A percentile compares a stretch with the other conserved stretches of the same genome.
These are phyloP conservation scores for Gisinianus flammeolus DNA, from an alignment of 2,888 invertebrate species.

Conservation along the genomic window DNA sequence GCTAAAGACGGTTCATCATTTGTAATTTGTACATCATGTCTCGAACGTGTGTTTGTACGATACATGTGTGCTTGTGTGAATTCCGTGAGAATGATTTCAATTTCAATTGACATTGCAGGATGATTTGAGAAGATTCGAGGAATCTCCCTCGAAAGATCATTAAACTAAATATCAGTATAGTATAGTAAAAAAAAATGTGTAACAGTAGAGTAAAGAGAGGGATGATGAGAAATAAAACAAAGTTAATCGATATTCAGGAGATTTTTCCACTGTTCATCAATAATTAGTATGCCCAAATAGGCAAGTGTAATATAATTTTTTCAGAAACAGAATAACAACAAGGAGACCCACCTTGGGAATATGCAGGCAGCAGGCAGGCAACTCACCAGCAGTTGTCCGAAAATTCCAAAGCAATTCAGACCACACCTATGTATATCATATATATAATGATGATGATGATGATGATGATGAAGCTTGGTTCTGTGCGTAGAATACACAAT, in stretches of 20 bases:
- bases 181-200: background rate
- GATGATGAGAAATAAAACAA: background rate
- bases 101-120: background rate
- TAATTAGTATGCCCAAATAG: slow-evolving; percentile 17
- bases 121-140: no score
- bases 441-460: background rate
- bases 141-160: no score
- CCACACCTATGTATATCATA: slow-evolving; percentile 40
- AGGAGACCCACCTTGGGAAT: slow-evolving; percentile 42
- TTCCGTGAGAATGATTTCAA: background rate
- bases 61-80: no score
- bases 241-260: slow-evolving; percentile 12
- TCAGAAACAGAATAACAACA: slow-evolving; percentile 31
- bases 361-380: background rate
- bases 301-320: slow-evolving; percentile 30
- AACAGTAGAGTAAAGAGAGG: no score
- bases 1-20: no score
- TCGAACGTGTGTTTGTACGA: no score
- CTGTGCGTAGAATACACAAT: background rate
- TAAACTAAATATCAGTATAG: no score
- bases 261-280: background rate
- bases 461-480: slow-evolving; percentile 5
- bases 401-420: slow-evolving; percentile 43
- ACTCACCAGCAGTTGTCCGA: slow-evolving; percentile 20
- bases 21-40: no score